Percentiles rank a stretch among this genome's conserved stretches.
Conservation (phyloP, 2,888 invertebrate species). For the Drosophila demipolita region DNA sequence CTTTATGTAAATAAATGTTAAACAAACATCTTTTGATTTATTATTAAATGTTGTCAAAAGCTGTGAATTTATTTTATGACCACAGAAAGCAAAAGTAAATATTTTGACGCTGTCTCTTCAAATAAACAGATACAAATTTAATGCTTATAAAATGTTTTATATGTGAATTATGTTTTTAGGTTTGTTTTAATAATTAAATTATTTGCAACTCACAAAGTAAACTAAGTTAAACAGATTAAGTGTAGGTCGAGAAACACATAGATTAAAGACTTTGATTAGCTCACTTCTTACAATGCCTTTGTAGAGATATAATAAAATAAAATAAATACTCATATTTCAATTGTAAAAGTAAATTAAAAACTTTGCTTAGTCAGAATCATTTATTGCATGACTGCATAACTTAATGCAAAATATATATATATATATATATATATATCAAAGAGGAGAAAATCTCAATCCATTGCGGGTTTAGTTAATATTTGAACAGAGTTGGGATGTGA, state of each 20-base stretch:
- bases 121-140: background rate
- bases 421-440: background rate
- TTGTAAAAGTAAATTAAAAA: background rate
- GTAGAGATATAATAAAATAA: too few relatives aligned
- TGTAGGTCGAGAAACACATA: background rate
- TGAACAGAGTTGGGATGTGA: background rate
- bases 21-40: constrained; percentile 26
- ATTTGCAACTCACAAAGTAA: background rate
- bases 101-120: constrained; percentile 26
- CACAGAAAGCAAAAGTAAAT: constrained; percentile 25
- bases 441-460: background rate
- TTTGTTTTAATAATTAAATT: background rate
- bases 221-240: background rate
- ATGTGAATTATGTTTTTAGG: background rate
- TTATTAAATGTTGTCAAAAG: constrained; percentile 13
- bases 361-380: background rate
- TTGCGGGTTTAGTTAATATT: background rate
- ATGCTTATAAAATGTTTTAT: background rate
- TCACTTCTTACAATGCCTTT: too few relatives aligned
- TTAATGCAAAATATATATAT: background rate
- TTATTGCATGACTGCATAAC: background rate
- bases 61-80: constrained; percentile 19
- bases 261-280: background rate
- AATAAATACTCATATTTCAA: too few relatives aligned
- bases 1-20: constrained; percentile 30